Conservation (phyloP, 1,140 invertebrate species). For the Limonius californicus region DNA sequence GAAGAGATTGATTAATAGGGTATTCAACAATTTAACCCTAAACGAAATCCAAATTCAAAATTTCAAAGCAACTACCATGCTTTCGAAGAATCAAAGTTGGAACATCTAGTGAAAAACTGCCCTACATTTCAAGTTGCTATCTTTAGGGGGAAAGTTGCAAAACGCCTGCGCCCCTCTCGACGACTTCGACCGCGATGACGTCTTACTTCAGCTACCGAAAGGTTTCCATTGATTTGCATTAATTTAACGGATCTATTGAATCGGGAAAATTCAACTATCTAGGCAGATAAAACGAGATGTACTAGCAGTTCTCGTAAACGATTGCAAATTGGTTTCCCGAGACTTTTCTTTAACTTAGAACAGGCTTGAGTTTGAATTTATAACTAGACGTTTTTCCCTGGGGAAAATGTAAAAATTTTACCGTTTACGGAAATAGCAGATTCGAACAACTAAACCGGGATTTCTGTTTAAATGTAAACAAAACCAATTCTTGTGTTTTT, state of each 20-base stretch:
- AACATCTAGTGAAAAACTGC: not conserved
- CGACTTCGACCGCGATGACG: slow-evolving; percentile 16
- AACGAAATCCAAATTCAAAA: no score
- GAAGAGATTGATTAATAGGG: no score
- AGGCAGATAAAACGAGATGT: slow-evolving; percentile 4
- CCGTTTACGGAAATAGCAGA: no score
- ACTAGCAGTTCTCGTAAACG: not conserved
- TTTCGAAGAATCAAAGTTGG: not conserved
- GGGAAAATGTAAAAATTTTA: no score
- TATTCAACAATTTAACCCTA: no score
- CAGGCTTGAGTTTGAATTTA: no score
- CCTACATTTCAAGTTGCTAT: slow-evolving; percentile 8
- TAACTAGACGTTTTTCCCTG: no score
- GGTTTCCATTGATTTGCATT: slow-evolving; percentile 35
- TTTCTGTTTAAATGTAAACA: no score
- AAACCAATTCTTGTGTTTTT: no score
- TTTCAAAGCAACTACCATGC: no score
- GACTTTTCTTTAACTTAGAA: no score
- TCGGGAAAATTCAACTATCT: not conserved
- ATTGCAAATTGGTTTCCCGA: not conserved
- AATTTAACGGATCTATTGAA: slow-evolving; percentile 18
- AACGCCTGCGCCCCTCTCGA: slow-evolving; percentile 1
- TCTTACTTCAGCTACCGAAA: slow-evolving; percentile 18
- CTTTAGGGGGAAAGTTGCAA: slow-evolving; percentile 2
- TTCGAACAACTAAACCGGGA: no score